Conservation (phyloP, 1,140 invertebrate genomes). For the Macrobrachium rosenbergii region DNA sequence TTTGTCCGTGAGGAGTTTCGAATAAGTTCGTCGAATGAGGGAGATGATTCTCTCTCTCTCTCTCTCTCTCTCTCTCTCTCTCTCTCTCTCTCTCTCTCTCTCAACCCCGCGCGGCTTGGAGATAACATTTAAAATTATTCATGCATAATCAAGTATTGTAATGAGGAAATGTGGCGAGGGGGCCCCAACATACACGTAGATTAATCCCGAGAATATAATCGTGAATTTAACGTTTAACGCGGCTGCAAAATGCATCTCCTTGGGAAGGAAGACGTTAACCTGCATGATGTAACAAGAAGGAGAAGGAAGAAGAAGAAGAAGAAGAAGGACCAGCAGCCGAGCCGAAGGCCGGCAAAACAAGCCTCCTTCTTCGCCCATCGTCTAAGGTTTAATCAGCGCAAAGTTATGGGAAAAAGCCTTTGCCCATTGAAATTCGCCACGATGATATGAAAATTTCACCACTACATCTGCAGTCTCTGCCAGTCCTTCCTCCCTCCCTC, state of each 20-base stretch:
- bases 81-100: constrained; percentile 41
- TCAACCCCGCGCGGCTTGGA: constrained; percentile 36
- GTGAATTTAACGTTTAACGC: not conserved
- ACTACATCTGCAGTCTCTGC: constrained; percentile 38
- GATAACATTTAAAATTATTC: constrained; percentile 64
- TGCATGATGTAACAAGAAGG: not conserved
- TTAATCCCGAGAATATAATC: not conserved
- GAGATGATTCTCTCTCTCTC: constrained; percentile 6
- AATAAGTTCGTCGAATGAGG: not conserved
- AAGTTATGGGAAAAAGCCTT: constrained; percentile 46
- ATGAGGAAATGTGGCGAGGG: constrained; percentile 48
- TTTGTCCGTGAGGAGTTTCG: too few species aligned
- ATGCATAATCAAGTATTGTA: constrained; percentile 63
- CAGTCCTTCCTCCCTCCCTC: not conserved
- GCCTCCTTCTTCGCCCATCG: not conserved
- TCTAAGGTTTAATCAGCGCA: constrained; percentile 16
- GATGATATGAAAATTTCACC: constrained; percentile 52
- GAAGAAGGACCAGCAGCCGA: not conserved
- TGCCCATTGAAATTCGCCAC: constrained; percentile 38
- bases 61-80: constrained; percentile 35
- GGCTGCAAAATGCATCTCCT: not conserved
- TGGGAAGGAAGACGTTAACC: not conserved
- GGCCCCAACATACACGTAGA: constrained; percentile 4
- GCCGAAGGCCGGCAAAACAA: not conserved
- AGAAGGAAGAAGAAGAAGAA: not conserved